A percentile compares a stretch with the other conserved stretches of the same genome.
phyloP scores from a whole-genome alignment of 2,888 invertebrate genomes.

The Erynnis tages region DNA sequence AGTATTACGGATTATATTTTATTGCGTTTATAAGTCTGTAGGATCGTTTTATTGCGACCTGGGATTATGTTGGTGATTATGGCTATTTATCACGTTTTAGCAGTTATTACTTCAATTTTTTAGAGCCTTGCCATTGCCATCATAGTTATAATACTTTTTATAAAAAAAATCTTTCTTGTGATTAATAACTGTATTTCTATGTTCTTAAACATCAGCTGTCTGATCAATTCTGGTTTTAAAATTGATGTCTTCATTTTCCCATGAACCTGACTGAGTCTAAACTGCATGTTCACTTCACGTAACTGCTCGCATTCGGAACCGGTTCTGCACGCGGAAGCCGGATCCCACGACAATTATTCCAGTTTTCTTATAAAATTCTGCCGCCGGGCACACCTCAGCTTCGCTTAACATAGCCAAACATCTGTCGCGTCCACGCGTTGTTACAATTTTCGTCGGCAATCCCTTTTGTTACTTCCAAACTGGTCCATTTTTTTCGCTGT shows the following conservation, averaged over 20 bases:
- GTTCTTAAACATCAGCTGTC: too few species aligned
- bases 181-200: too few species aligned
- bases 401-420: conserved; percentile 38
- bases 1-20: background rate
- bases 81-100: too few species aligned
- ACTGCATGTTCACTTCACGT: background rate
- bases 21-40: conserved; percentile 5
- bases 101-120: too few species aligned
- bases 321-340: conserved; percentile 66
- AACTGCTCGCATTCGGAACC: conserved; percentile 43
- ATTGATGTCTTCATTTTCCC: conserved; percentile 2
- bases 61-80: too few species aligned
- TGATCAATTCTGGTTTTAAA: background rate
- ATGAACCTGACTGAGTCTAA: conserved; percentile 10
- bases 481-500: conserved; percentile 28
- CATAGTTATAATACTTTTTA: too few species aligned
- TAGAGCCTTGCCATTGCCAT: too few species aligned
- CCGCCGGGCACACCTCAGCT: conserved; percentile 10
- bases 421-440: conserved; percentile 51
- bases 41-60: too few species aligned
- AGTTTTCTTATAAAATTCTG: conserved; percentile 57
- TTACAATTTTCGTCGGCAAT: conserved; percentile 42
- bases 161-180: too few species aligned
- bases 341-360: conserved; percentile 61
- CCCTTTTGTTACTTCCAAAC: conserved; percentile 43